Evolutionary conservation across 2,797 vertebrate genomes (phyloP).

Genomic region (Sebastes matsubarae): DNA sequence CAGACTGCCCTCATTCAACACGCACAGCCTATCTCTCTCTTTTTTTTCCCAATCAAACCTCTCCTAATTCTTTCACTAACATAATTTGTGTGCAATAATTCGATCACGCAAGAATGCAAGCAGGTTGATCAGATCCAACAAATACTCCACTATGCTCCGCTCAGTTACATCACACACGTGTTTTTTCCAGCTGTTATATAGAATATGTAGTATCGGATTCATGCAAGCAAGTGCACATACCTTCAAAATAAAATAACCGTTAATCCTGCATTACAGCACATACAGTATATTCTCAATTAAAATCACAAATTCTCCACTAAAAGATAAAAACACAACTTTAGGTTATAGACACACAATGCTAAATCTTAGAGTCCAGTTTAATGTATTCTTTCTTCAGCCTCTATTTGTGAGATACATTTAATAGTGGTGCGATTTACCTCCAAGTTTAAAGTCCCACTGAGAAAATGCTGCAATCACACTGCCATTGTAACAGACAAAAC

Average conservation of each 20-base stretch:
- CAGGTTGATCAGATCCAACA: conserved; percentile 15
- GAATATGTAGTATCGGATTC: neutral
- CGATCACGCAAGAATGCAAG: neutral
- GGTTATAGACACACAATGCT: neutral
- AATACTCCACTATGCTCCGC: neutral
- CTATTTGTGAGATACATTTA: conserved; percentile 3
- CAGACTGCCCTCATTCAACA: neutral
- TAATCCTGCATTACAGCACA: neutral
- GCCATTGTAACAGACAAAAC: conserved; percentile 5
- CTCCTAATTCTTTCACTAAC: neutral
- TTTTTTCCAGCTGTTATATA: neutral
- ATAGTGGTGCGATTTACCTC: conserved; percentile 57
- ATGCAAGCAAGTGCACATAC: neutral
- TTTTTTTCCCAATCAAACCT: neutral
- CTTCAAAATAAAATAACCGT: neutral
- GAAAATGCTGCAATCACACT: conserved; percentile 12
- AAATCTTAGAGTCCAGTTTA: neutral
- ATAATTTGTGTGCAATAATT: neutral
- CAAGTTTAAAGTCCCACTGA: conserved; percentile 33
- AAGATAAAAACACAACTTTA: neutral
- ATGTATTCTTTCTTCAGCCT: neutral
- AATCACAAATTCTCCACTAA: neutral
- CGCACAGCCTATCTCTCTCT: neutral
- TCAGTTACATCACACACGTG: neutral
- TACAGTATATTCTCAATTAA: neutral